These are phyloP conservation scores for Gobius niger DNA, from an alignment of 2,113 vertebrate genomes.

Conservation along the genomic window DNA sequence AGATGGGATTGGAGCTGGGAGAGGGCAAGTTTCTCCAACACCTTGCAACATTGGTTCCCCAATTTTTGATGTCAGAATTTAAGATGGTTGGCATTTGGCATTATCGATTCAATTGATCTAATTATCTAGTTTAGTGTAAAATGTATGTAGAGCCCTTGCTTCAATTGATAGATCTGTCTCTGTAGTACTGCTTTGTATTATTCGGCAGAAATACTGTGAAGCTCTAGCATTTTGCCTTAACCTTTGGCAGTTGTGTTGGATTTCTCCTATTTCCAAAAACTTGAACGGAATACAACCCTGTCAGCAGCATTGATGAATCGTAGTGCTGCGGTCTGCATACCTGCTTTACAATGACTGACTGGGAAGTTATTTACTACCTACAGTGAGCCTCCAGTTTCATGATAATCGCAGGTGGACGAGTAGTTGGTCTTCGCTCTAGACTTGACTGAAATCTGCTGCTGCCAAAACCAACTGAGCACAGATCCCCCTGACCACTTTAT, in stretches of 20 bases:
- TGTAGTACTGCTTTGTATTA: no score
- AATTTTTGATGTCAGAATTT: no score
- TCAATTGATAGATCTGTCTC: no score
- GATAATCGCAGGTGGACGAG: slow-evolving; percentile 25
- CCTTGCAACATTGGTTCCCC: no score
- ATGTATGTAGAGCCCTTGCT: no score
- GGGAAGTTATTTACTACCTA: slow-evolving; percentile 40
- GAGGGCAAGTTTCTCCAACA: no score
- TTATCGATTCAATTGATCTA: no score
- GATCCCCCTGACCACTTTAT: slow-evolving; percentile 53
- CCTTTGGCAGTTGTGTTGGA: neutral
- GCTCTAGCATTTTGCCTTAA: neutral
- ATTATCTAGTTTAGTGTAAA: no score
- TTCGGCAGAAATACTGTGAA: no score
- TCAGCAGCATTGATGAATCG: neutral
- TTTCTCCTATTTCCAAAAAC: no score
- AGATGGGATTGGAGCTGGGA: no score
- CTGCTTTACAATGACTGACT: neutral
- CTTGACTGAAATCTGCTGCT: slow-evolving; percentile 57
- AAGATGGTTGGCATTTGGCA: no score
- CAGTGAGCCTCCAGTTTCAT: slow-evolving; percentile 20
- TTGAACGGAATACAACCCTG: neutral
- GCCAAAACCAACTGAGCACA: slow-evolving; percentile 65
- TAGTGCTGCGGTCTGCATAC: neutral
- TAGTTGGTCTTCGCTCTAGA: slow-evolving; percentile 48